phyloP scores from a whole-genome alignment of 2,797 vertebrate genomes.

The Myotis vivesi region DNA sequence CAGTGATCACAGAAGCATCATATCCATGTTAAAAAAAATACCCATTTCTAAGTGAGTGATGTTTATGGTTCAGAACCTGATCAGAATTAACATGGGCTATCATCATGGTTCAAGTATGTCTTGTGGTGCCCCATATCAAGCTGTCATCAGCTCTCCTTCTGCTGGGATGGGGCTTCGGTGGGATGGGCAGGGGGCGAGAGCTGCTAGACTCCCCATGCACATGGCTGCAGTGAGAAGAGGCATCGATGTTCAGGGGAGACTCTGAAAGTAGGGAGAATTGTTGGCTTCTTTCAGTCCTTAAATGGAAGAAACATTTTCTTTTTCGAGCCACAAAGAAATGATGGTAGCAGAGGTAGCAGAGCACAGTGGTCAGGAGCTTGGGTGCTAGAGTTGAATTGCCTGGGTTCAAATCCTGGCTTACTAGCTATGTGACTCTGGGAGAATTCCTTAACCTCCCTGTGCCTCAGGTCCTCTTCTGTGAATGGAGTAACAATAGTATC shows the following conservation, averaged over 20 bases:
- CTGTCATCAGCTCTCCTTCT: background rate
- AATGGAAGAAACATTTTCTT: background rate
- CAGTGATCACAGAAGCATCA: background rate
- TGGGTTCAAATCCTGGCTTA: background rate
- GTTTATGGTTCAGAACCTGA: background rate
- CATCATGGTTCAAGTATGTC: accelerated
- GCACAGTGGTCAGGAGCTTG: background rate
- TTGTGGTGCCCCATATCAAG: background rate
- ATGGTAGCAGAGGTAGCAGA: background rate
- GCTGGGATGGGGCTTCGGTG: background rate
- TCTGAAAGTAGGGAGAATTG: background rate
- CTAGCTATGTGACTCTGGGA: background rate
- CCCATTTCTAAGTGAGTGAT: background rate
- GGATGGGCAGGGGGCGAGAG: background rate
- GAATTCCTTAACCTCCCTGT: background rate
- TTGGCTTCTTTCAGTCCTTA: background rate
- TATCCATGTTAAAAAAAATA: background rate
- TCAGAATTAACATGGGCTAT: background rate
- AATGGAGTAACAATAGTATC: background rate
- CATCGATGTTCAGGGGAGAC: background rate
- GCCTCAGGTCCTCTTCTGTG: background rate
- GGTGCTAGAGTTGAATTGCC: background rate
- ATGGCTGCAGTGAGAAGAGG: background rate
- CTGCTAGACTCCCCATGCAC: background rate
- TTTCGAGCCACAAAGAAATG: background rate